Evolutionary conservation across 1,140 invertebrate species (phyloP), one percentile per base, ranked within the genome.

Genomic region (Brachionus sp.): DNA sequence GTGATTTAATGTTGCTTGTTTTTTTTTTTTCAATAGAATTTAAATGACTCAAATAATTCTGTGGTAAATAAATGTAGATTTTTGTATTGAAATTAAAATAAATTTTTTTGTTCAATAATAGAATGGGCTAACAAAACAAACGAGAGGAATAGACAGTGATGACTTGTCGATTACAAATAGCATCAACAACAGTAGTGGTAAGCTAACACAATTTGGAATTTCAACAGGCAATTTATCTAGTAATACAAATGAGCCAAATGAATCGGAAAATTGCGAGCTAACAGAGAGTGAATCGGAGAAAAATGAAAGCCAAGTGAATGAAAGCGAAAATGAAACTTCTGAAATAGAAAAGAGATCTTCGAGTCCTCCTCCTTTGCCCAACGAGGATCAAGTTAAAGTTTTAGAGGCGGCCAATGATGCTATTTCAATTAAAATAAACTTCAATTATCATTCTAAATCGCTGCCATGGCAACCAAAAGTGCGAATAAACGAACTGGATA

Each of bases 401-500:
- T 10, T 62, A 29, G 62, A 80, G 19, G 33, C 46, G n/a, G 50
- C 25, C 39, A 53, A 78, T 19, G 77, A 78, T 33, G 44, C 77
- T 19, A 19, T 57, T 29, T 62, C 35, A 23, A 80, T 80, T n/a
- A 57, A 66, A 19, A 13, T 80, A 12, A 62, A 66, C 35, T 25
- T 80, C 19, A 37, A 33, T 19, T 39, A 16, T 25, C 33, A 80
- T 3, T 35, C 35, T 0, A 88, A 87, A 83, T 92, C 93, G 83
- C 90, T 98, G 84, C 96, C 96, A 1, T 98, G 96, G 96, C 92
- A 93, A 84, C 95, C 96, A 7, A 98, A 98, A 92, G 95, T 98
- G 82, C 88, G 88, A 87, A 88, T 83, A 23, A 62, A 9, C 23
- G 80, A 82, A 19, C 35, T 97, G 64, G 95, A 98, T 86, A 90